phyloP scores from a whole-genome alignment of 2,888 invertebrate species.

The Drosophila anceps region DNA sequence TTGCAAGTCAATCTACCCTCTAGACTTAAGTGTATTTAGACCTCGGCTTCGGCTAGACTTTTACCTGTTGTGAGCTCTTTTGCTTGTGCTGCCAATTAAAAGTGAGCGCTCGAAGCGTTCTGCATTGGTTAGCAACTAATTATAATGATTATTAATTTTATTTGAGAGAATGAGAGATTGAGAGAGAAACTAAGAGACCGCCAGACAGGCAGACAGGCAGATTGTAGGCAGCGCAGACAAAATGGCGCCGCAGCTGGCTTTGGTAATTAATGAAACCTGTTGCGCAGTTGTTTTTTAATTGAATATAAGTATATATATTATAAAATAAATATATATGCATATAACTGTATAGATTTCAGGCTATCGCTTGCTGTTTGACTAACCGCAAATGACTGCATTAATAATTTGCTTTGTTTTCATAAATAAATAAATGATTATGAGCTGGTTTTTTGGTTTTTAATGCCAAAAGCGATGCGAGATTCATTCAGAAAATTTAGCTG shows the following conservation, averaged over 20 bases:
- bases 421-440: conserved; percentile 38
- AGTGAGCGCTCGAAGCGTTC: conserved; percentile 48
- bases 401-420: conserved; percentile 21
- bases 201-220: background rate
- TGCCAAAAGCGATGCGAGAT: conserved; percentile 26
- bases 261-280: conserved; percentile 61
- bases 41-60: background rate
- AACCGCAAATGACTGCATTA: conserved; percentile 45
- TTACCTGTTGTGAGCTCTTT: background rate
- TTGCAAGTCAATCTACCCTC: too few species aligned
- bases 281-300: conserved; percentile 23
- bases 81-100: conserved; percentile 54
- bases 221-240: conserved; percentile 36
- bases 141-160: conserved; percentile 55
- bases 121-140: conserved; percentile 65
- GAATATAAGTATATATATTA: background rate
- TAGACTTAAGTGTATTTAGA: background rate
- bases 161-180: background rate
- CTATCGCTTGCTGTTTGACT: conserved; percentile 26
- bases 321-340: background rate
- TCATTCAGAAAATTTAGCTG: conserved; percentile 62
- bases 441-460: conserved; percentile 27
- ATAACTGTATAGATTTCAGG: background rate
- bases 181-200: background rate
- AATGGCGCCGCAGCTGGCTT: conserved; percentile 45